Evolutionary conservation across 92 coral and sea anemone species (phyloP).

Genomic region (Anthopleura xanthogrammica): DNA sequence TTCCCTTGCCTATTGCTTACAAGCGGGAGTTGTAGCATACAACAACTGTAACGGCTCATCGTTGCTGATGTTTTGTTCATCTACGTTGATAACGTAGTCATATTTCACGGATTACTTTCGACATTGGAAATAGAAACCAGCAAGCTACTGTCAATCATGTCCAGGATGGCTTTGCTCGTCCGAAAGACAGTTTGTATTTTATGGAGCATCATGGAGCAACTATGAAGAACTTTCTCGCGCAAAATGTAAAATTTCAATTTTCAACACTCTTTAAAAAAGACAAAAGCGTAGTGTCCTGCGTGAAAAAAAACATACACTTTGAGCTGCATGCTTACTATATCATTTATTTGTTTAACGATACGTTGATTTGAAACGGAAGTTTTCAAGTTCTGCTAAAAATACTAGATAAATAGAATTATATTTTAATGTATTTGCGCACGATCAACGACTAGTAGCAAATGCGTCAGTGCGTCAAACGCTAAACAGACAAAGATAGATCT

Average conservation of each 20-base stretch:
- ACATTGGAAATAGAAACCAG: neutral
- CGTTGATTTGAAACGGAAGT: neutral
- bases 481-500: no score
- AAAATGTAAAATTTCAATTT: no score
- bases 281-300: neutral
- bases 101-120: neutral
- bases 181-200: neutral
- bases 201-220: neutral
- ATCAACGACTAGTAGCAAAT: no score
- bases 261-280: neutral
- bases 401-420: neutral
- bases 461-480: no score
- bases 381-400: neutral
- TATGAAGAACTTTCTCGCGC: no score
- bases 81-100: neutral
- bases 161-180: neutral
- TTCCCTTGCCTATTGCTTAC: neutral
- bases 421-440: no score
- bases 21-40: neutral
- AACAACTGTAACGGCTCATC: neutral
- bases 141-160: neutral
- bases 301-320: no score
- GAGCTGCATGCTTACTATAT: neutral
- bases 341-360: neutral
- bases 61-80: neutral